Evolutionary conservation across 2,888 invertebrate species (phyloP).

Genomic region (Cerastis leucographa): DNA sequence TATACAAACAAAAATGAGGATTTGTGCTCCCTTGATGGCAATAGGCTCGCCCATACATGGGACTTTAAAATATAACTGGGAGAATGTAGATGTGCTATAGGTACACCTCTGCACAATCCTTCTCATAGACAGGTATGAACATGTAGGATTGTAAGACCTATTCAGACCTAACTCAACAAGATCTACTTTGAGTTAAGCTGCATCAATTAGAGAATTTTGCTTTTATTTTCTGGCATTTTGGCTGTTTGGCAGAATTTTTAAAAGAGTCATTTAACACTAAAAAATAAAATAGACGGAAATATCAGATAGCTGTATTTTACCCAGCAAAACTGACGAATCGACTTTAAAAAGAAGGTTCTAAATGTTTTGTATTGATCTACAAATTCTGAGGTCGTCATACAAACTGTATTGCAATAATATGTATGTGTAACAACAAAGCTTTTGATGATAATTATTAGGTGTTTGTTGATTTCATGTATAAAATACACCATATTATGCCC

Average conservation of each 20-base stretch:
- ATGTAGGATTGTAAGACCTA: neutral
- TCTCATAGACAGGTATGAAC: neutral
- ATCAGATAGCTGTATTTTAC: neutral
- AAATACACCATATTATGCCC: constrained; percentile 50
- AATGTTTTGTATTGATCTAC: neutral
- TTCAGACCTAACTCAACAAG: neutral
- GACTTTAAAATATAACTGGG: neutral
- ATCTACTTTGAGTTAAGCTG: neutral
- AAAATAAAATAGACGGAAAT: neutral
- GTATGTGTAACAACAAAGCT: constrained; percentile 59
- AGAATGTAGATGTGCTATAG: neutral
- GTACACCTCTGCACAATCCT: neutral
- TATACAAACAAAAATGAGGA: neutral
- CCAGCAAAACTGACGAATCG: neutral
- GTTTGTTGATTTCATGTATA: constrained; percentile 64
- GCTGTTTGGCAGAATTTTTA: neutral
- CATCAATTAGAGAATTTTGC: neutral
- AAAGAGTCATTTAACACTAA: neutral
- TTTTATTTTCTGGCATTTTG: neutral
- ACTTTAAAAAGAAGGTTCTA: neutral
- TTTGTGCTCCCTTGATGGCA: neutral
- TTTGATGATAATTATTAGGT: constrained; percentile 64
- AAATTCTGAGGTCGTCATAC: constrained; percentile 35
- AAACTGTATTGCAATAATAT: constrained; percentile 62
- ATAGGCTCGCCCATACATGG: neutral